phyloP scores from a whole-genome alignment of 2,797 vertebrate species.

The Columba guinea region DNA sequence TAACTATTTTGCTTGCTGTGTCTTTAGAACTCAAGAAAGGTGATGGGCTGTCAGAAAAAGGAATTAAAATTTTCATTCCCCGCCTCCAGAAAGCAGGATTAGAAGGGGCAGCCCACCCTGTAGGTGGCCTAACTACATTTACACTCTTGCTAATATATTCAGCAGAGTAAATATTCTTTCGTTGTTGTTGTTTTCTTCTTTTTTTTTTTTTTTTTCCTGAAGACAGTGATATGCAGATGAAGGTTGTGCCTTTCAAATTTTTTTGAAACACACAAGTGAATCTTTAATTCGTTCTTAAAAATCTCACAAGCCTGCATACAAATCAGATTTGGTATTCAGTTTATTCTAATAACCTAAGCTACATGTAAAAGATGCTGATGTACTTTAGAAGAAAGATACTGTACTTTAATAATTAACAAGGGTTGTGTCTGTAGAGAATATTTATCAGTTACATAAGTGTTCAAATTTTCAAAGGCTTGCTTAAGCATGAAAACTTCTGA shows the following conservation, averaged over 20 bases:
- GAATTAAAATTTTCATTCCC: background rate
- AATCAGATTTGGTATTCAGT: slow-evolving; percentile 48
- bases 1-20: background rate
- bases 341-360: slow-evolving; percentile 49
- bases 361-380: slow-evolving; percentile 46
- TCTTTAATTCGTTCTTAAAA: slow-evolving; percentile 49
- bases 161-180: background rate
- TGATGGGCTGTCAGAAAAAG: background rate
- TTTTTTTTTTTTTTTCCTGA: background rate
- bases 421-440: slow-evolving; percentile 3
- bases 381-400: slow-evolving; percentile 48
- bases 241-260: slow-evolving; percentile 20
- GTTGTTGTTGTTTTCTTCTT: background rate
- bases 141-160: background rate
- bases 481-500: slow-evolving; percentile 2
- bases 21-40: background rate
- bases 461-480: slow-evolving; percentile 35
- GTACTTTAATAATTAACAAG: slow-evolving; percentile 56
- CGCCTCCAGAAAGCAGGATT: background rate
- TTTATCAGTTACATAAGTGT: slow-evolving; percentile 43
- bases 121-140: background rate
- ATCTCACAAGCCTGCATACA: slow-evolving; percentile 41
- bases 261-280: slow-evolving; percentile 2
- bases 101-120: background rate
- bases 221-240: slow-evolving; percentile 18